Conservation (phyloP, 1,140 invertebrate species). For the Pygmarrhopalites habei region DNA sequence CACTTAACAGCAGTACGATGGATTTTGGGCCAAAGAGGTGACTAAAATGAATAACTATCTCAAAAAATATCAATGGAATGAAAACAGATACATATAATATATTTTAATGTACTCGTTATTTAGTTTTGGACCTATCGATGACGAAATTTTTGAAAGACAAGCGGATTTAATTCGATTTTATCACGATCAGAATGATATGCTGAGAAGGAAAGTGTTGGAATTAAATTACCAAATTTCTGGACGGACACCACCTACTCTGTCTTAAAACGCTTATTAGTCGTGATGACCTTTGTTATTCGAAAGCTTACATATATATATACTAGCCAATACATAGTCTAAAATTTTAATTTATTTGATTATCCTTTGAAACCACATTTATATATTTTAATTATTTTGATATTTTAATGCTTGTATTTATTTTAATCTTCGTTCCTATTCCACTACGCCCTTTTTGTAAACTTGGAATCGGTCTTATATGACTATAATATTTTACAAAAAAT, state of each 20-base stretch:
- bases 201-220: conserved; percentile 47
- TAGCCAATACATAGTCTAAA: no score
- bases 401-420: no score
- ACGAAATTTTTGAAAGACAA: conserved; percentile 59
- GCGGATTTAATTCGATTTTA: conserved; percentile 51
- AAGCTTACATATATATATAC: background rate
- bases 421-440: no score
- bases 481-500: no score
- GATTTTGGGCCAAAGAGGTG: conserved; percentile 25
- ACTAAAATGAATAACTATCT: no score
- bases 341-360: no score
- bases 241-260: conserved; percentile 12
- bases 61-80: no score
- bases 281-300: background rate
- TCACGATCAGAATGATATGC: conserved; percentile 47
- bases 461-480: no score
- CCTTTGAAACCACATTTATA: no score
- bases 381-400: no score
- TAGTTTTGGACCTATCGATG: conserved; percentile 33
- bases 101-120: background rate
- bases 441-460: no score
- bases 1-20: conserved; percentile 15
- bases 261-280: conserved; percentile 5
- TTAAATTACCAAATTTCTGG: conserved; percentile 41
- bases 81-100: background rate